Percentiles rank a stretch among this genome's conserved stretches.
Evolutionary conservation across 1,140 invertebrate genomes (phyloP).

Genomic region (Trichonephila clavata): DNA sequence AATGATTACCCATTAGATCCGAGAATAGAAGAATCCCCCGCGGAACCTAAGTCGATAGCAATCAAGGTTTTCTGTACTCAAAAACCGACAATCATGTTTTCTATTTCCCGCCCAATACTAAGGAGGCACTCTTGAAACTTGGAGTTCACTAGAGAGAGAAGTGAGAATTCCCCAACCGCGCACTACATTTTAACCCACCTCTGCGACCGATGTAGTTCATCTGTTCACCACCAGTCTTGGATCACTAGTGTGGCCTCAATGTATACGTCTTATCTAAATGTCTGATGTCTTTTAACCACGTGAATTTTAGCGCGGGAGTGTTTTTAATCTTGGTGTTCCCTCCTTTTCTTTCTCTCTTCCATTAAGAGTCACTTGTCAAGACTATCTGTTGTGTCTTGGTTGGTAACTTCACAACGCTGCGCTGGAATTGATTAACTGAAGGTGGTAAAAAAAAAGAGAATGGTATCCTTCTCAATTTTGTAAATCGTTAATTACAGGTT

Average conservation of each 20-base stretch:
- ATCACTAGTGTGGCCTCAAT: neutral
- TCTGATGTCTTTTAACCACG: neutral
- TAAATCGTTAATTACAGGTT: too few species aligned
- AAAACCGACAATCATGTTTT: neutral
- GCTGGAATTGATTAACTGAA: neutral
- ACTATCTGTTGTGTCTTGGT: neutral
- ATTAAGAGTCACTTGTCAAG: neutral
- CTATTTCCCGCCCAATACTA: neutral
- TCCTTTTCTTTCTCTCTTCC: neutral
- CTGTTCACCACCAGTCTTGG: neutral
- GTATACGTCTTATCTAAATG: neutral
- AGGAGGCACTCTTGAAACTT: neutral
- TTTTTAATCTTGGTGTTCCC: neutral
- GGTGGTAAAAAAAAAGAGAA: too few species aligned
- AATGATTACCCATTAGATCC: neutral
- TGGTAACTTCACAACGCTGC: neutral
- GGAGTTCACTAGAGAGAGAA: neutral
- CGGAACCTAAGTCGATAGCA: too few species aligned
- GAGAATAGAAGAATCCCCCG: neutral
- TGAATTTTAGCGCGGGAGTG: constrained; percentile 1
- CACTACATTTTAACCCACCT: neutral
- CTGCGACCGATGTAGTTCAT: neutral
- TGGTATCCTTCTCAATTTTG: too few species aligned
- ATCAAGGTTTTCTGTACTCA: neutral
- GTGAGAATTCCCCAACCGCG: constrained; percentile 6